Base-by-base conservation (phyloP, 1,140 invertebrate species). In the Scylla paramamosain region DNA sequence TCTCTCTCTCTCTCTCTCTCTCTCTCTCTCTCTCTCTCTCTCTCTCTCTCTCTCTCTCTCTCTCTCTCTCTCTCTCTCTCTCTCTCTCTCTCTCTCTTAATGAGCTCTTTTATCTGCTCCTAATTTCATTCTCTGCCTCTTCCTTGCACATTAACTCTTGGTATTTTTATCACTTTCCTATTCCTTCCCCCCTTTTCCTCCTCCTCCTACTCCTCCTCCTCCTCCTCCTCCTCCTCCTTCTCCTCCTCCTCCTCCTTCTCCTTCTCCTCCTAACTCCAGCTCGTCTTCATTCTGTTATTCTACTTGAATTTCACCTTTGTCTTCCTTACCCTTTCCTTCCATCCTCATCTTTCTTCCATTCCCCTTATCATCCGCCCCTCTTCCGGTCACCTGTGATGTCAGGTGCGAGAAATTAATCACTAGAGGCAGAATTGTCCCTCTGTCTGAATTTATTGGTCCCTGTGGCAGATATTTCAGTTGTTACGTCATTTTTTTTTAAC, bases 21-120 rank as follows among this genome's bases (percentile, higher is more conserved):
- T 77, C 67, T 77, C 67, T 77, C 67, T 77, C 67, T 77, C 67
- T 77, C 67, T 77, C 67, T 77, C 67, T 77, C 67, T 77, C 67
- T 77, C 67, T 25, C 67, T 77, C n/a, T 77, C n/a, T 25, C 67
- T 77, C 67, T 77, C 67, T 25, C 67, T 77, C 67, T 77, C 67
- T 25, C 67, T 77, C 67, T 25, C 67, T 77, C 67, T n/a, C 67
- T 25, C 67, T 77, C 67, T 77, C n/a, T 25, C 67, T 77, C 67
- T 77, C 67, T 25, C 67, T 77, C 67, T 77, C 67, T 77, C n/a
- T 77, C 67, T 77, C 67, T 77, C 67, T n/a, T 8, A 77, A 25
- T 77, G 25, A 77, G 6, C 12, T n/a, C 6, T n/a, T n/a, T 77
- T 77, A 7, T n/a, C 67, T 77, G 67, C n/a, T n/a, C n/a, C 67